Conservation (phyloP, 2,888 invertebrate species). For the Heteromyza rotundicornis region DNA sequence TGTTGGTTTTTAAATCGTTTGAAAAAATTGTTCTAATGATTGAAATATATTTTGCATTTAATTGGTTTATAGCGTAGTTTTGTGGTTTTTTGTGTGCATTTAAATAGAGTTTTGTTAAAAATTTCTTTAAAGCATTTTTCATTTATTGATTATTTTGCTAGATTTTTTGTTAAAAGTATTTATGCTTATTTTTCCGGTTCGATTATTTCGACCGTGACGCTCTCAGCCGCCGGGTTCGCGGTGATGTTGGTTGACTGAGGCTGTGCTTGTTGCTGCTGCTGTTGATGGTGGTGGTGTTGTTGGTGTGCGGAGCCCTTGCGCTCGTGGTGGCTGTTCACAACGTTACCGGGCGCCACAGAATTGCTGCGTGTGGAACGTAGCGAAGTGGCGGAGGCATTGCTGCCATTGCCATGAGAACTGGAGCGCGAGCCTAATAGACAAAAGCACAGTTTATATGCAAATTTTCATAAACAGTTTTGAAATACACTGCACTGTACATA, state of each 20-base stretch:
- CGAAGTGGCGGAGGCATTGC: conserved; percentile 79
- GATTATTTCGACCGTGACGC: conserved; percentile 79
- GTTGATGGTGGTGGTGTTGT: conserved; percentile 36
- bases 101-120: not conserved
- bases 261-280: conserved; percentile 41
- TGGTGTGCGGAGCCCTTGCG: conserved; percentile 46
- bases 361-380: conserved; percentile 71
- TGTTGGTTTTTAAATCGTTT: conserved; percentile 28
- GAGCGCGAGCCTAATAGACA: too few species aligned
- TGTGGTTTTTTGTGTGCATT: not conserved
- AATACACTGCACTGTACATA: too few species aligned
- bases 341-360: conserved; percentile 55
- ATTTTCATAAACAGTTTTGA: too few species aligned
- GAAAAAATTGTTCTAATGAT: conserved; percentile 11
- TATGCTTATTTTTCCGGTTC: conserved; percentile 68
- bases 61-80: too few species aligned
- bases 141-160: not conserved
- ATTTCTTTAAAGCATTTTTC: not conserved
- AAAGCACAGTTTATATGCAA: too few species aligned
- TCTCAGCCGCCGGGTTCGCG: conserved; percentile 66
- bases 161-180: conserved; percentile 8
- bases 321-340: conserved; percentile 44
- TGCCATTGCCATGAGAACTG: conserved; percentile 64
- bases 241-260: conserved; percentile 58
- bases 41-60: conserved; percentile 1